Percentiles rank a stretch among this genome's conserved stretches.
phyloP scores from a whole-genome alignment of 2,888 invertebrate genomes.

The Parnassius apollo region DNA sequence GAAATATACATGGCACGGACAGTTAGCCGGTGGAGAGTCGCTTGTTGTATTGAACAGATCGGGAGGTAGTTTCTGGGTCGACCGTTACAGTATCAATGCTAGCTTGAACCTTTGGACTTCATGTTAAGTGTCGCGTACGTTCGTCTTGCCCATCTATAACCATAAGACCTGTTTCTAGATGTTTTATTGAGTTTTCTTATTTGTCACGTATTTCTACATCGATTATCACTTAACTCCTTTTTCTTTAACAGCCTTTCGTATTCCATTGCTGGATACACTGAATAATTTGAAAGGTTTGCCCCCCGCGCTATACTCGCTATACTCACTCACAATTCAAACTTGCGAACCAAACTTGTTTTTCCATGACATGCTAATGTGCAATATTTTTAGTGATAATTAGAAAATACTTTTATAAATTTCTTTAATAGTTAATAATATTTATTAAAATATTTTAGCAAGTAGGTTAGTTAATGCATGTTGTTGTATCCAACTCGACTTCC shows the following conservation, averaged over 20 bases:
- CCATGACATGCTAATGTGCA: no score
- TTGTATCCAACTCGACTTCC: constrained; percentile 8
- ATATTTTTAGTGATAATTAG: no score
- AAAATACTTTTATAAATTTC: no score
- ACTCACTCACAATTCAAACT: no score
- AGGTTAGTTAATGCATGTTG: constrained; percentile 2
- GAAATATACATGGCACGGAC: constrained; percentile 32
- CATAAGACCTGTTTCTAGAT: constrained; percentile 24
- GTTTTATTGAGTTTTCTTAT: constrained; percentile 7
- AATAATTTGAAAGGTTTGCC: no score
- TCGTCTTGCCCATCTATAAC: constrained; percentile 26
- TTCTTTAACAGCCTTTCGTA: no score
- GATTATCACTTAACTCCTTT: no score
- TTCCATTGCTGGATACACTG: no score
- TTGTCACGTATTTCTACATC: neutral
- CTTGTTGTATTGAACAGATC: constrained; percentile 37
- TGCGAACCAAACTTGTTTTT: no score
- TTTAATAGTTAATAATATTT: no score
- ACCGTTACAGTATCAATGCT: constrained; percentile 40
- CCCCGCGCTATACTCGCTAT: no score
- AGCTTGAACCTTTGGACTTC: constrained; percentile 33
- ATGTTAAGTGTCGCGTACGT: constrained; percentile 21
- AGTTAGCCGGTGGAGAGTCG: constrained; percentile 33
- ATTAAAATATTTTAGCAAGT: constrained; percentile 12
- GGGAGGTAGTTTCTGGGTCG: constrained; percentile 40